phyloP scores from a whole-genome alignment of 2,113 vertebrate genomes.

The Neolamprologus falcicula region DNA sequence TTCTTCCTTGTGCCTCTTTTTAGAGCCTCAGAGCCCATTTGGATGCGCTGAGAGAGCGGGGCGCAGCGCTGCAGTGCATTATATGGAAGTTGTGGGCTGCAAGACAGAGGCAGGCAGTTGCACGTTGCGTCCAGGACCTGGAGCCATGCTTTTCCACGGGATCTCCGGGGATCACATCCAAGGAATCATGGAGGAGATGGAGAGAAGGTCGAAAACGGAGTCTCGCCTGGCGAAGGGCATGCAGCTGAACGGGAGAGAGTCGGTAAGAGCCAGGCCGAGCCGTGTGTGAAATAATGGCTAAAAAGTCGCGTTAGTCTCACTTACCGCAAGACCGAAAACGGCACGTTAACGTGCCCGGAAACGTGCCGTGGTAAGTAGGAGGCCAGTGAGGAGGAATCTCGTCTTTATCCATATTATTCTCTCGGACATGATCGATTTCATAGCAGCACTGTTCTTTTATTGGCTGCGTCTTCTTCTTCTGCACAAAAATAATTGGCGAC shows the following conservation, averaged over 20 bases:
- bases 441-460: not conserved
- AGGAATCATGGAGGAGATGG: slow-evolving; percentile 99
- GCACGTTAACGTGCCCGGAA: not conserved
- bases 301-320: not conserved
- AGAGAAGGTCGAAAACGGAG: slow-evolving; percentile 92
- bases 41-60: slow-evolving; percentile 83
- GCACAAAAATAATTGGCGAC: not conserved
- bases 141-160: slow-evolving; percentile 99
- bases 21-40: slow-evolving; percentile 65
- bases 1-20: slow-evolving; percentile 32
- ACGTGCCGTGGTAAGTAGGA: not conserved
- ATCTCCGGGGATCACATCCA: slow-evolving; percentile 99
- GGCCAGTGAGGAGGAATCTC: not conserved
- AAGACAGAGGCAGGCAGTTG: slow-evolving; percentile 94
- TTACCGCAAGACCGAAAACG: not conserved
- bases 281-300: not conserved
- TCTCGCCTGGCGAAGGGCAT: slow-evolving; percentile 91
- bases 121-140: slow-evolving; percentile 95
- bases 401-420: not conserved
- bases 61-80: slow-evolving; percentile 69
- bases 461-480: not conserved
- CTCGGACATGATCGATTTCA: not conserved
- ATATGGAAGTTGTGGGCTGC: slow-evolving; percentile 99
- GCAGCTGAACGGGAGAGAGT: slow-evolving; percentile 95
- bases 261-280: slow-evolving; percentile 75